A percentile compares a stretch with the other conserved stretches of the same genome.
Conservation (phyloP, 2,797 vertebrate species). For the Myotis vivesi region DNA sequence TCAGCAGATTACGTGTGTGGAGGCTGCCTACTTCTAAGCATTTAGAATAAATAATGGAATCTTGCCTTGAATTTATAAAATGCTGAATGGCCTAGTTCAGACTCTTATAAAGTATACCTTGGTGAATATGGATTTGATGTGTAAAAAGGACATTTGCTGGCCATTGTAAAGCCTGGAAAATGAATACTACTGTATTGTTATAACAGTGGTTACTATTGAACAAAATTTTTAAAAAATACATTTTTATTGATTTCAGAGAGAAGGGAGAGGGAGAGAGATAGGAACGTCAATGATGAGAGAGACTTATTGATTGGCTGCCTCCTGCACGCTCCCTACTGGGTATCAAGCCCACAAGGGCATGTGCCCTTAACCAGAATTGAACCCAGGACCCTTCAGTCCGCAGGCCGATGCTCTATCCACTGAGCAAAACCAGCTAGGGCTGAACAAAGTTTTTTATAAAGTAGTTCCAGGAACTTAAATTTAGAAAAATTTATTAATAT, state of each 20-base stretch:
- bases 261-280: too few relatives aligned
- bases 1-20: conserved; percentile 73
- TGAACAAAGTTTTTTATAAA: background rate
- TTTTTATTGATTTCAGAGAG: too few relatives aligned
- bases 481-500: conserved; percentile 30
- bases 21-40: conserved; percentile 50
- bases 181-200: background rate
- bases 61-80: conserved; percentile 62
- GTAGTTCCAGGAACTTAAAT: conserved; percentile 1
- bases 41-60: conserved; percentile 67
- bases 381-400: too few relatives aligned
- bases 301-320: too few relatives aligned
- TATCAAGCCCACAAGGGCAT: too few relatives aligned
- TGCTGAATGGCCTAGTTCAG: background rate
- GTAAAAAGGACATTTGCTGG: conserved; percentile 2
- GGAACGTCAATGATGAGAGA: too few relatives aligned
- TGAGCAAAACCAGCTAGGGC: too few relatives aligned
- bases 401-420: too few relatives aligned
- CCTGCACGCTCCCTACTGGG: too few relatives aligned
- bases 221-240: background rate
- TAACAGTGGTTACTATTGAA: background rate
- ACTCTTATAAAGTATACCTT: background rate
- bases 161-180: background rate
- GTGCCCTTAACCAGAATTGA: too few relatives aligned
- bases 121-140: conserved; percentile 3